These are phyloP conservation scores for Protula sp. DNA, from an alignment of 2,888 invertebrate genomes.

Conservation along the genomic window DNA sequence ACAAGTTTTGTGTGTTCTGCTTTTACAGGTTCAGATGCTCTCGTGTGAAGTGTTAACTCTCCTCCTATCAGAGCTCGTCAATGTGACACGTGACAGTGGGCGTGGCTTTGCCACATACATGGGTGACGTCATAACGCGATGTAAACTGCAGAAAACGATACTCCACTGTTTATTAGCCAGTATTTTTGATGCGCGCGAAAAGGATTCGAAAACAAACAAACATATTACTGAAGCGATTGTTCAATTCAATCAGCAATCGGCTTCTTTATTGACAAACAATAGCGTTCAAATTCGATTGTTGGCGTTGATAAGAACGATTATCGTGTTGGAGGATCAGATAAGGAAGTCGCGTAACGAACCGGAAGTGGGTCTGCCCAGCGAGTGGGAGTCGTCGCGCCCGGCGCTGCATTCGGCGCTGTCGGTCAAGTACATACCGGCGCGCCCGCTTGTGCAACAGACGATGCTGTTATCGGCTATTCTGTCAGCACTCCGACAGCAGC, in stretches of 20 bases:
- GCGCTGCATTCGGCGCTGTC: too few species aligned
- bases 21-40: conserved; percentile 64
- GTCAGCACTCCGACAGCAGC: conserved; percentile 69
- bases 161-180: conserved; percentile 75
- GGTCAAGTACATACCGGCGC: conserved; percentile 35
- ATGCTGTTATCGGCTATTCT: conserved; percentile 76
- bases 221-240: conserved; percentile 72
- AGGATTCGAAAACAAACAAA: too few species aligned
- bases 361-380: conserved; percentile 45
- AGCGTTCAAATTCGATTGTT: too few species aligned
- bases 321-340: conserved; percentile 71
- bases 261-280: too few species aligned
- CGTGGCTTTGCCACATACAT: conserved; percentile 73
- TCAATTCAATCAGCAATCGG: conserved; percentile 68
- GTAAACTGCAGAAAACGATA: conserved; percentile 77
- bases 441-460: conserved; percentile 63
- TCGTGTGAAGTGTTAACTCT: conserved; percentile 70
- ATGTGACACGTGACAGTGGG: conserved; percentile 70
- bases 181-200: conserved; percentile 58
- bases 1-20: too few species aligned
- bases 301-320: conserved; percentile 66
- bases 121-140: conserved; percentile 65
- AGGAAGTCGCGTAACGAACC: conserved; percentile 30
- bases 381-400: conserved; percentile 49
- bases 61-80: conserved; percentile 68